Conservation (phyloP, 2,888 invertebrate species). For the Drosophila recens region DNA sequence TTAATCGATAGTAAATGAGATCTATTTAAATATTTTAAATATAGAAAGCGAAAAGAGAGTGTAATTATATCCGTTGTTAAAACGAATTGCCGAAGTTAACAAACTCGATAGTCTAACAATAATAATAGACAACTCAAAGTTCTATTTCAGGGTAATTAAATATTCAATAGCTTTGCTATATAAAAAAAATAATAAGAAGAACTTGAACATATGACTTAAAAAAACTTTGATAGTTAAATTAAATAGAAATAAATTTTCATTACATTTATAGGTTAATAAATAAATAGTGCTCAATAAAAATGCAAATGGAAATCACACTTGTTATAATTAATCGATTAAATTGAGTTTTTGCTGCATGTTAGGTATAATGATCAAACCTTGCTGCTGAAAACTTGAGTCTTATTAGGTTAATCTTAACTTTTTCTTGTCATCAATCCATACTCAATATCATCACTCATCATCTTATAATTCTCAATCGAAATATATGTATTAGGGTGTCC, state of each 20-base stretch:
- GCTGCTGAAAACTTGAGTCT: neutral
- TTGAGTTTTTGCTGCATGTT: neutral
- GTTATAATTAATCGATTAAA: neutral
- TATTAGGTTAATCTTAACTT: neutral
- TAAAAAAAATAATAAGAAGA: neutral
- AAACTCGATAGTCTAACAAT: too few relatives aligned
- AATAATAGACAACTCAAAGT: too few relatives aligned
- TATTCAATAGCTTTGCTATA: neutral
- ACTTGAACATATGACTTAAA: too few relatives aligned
- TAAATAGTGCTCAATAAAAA: neutral
- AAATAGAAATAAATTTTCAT: neutral
- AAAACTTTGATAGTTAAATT: too few relatives aligned
- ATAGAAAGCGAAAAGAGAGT: too few relatives aligned
- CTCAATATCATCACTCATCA: slow-evolving; percentile 7
- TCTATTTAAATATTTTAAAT: neutral
- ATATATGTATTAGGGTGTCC: too few relatives aligned
- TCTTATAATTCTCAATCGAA: neutral
- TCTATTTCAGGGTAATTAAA: neutral
- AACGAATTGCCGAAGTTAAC: too few relatives aligned
- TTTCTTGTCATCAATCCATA: neutral
- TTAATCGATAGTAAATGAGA: neutral
- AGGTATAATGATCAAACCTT: neutral
- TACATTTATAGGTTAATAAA: neutral
- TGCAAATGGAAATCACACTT: neutral
- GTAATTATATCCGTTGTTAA: too few relatives aligned